These are phyloP conservation scores for Lasioglossum malachurum DNA, from an alignment of 2,888 invertebrate genomes.

Conservation along the genomic window DNA sequence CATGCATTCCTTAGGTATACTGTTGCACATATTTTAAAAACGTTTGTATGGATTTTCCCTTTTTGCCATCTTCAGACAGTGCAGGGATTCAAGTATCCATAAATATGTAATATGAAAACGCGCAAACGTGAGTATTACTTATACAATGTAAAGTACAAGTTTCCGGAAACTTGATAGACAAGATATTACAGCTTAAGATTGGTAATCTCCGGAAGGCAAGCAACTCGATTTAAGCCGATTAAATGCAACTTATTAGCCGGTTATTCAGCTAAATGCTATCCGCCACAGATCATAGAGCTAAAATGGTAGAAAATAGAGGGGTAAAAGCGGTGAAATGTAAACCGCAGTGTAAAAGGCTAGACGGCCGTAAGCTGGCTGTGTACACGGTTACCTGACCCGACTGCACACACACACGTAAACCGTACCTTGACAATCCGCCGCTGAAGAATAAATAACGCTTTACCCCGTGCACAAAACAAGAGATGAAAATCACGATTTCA, in stretches of 20 bases:
- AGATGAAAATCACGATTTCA: slow-evolving; percentile 31
- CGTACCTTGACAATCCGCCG: slow-evolving; percentile 34
- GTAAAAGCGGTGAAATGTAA: not conserved
- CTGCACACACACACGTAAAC: slow-evolving; percentile 8
- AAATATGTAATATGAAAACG: not conserved
- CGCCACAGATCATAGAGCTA: not conserved
- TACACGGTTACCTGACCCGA: not conserved
- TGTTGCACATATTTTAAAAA: not conserved
- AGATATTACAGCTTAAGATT: not conserved
- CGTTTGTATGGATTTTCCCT: not conserved
- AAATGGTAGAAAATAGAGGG: not conserved
- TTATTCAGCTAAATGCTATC: slow-evolving; percentile 8
- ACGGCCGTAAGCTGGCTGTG: not conserved
- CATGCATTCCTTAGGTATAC: not conserved
- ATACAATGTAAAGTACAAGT: not conserved
- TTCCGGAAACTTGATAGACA: not conserved
- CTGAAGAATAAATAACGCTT: slow-evolving; percentile 51
- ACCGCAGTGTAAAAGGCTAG: not conserved
- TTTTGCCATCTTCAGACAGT: not conserved
- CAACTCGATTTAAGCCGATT: slow-evolving; percentile 49
- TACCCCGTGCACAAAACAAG: slow-evolving; percentile 16
- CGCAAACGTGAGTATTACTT: not conserved
- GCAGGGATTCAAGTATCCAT: not conserved
- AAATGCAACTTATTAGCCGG: slow-evolving; percentile 30
- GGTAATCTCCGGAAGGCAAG: not conserved